phyloP scores from a whole-genome alignment of 2,113 vertebrate species.

The Cygnus atratus region DNA sequence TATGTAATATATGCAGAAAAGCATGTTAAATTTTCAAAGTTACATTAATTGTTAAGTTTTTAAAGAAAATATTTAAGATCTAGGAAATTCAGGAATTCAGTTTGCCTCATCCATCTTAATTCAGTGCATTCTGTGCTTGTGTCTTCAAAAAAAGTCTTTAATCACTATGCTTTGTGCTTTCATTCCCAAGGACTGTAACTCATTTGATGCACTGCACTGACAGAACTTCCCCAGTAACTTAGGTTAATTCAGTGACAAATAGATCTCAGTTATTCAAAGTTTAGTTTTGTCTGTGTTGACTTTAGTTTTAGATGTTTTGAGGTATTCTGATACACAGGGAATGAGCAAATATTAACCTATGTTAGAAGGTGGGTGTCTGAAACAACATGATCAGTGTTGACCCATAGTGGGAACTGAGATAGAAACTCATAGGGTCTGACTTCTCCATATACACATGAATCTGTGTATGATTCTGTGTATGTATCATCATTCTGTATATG shows the following conservation, averaged over 20 bases:
- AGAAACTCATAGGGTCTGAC: neutral
- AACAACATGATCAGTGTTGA: neutral
- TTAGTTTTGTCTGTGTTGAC: neutral
- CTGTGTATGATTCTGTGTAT: accelerated
- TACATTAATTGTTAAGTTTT: neutral
- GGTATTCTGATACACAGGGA: neutral
- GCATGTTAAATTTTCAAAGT: neutral
- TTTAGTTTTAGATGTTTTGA: neutral
- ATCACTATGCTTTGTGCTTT: neutral
- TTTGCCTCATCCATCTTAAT: neutral
- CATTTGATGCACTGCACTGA: neutral
- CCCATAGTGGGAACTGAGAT: neutral
- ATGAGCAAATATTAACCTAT: neutral
- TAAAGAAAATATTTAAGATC: neutral
- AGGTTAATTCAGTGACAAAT: neutral
- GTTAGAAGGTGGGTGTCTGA: neutral
- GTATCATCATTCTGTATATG: neutral
- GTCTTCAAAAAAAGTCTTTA: neutral
- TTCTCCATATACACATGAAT: neutral
- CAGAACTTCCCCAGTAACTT: neutral
- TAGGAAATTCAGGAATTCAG: neutral
- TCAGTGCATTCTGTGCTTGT: neutral
- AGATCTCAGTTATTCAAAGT: neutral
- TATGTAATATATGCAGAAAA: neutral
- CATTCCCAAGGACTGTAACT: neutral